A percentile compares a stretch with the other conserved stretches of the same genome.
phyloP scores from a whole-genome alignment of 2,113 vertebrate species.

The Pollimyrus isidori region DNA sequence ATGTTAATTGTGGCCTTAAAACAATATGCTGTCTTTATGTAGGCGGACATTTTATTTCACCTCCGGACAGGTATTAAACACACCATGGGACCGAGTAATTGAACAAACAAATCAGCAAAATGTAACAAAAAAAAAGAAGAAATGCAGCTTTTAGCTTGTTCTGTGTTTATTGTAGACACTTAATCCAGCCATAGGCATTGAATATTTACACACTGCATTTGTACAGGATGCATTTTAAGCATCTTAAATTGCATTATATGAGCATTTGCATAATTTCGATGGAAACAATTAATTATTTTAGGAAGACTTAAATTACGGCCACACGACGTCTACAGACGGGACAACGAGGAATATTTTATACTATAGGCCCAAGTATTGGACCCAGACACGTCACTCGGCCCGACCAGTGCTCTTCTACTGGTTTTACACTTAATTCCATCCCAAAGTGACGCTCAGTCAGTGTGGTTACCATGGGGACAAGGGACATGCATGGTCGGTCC shows the following conservation, averaged over 20 bases:
- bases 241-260: background rate
- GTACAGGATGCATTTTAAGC: background rate
- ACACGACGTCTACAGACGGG: background rate
- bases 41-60: background rate
- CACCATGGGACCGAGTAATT: background rate
- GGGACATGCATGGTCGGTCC: background rate
- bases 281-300: background rate
- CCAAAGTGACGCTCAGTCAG: background rate
- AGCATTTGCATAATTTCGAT: background rate
- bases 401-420: background rate
- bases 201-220: background rate
- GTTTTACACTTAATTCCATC: background rate
- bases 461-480: conserved; percentile 2
- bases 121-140: background rate
- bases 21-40: background rate
- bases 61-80: background rate
- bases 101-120: background rate
- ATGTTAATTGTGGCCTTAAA: background rate
- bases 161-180: background rate
- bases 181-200: background rate
- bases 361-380: background rate
- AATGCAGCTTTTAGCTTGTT: background rate
- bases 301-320: background rate
- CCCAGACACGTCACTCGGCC: background rate
- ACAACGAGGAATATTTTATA: background rate